These are phyloP conservation scores for Drosophila anomalata DNA, from an alignment of 2,888 invertebrate species.

Conservation along the genomic window DNA sequence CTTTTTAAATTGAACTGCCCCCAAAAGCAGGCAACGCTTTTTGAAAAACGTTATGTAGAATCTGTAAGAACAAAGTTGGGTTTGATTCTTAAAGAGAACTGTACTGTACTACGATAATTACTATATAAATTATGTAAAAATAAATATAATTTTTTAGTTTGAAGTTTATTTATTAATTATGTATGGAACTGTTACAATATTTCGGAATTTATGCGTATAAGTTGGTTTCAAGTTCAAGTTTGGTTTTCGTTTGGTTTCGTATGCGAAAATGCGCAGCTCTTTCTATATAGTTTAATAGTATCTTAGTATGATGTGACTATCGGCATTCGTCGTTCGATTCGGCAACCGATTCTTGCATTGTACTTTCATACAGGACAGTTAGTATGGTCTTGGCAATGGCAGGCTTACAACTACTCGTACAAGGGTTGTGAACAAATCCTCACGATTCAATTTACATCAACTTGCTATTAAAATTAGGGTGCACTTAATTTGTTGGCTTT, in stretches of 20 bases:
- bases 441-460: conserved; percentile 33
- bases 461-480: conserved; percentile 47
- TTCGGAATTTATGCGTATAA: conserved; percentile 56
- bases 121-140: neutral
- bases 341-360: conserved; percentile 10
- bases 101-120: neutral
- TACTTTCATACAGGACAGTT: conserved; percentile 45
- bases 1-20: neutral
- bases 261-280: conserved; percentile 48
- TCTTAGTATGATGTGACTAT: conserved; percentile 19
- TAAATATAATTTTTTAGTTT: conserved; percentile 39
- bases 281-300: conserved; percentile 10
- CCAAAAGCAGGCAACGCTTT: conserved; percentile 20
- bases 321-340: conserved; percentile 24
- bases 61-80: neutral
- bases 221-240: conserved; percentile 35
- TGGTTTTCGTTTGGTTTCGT: conserved; percentile 43
- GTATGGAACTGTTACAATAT: conserved; percentile 74
- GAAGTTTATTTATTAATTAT: conserved; percentile 67
- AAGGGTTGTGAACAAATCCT: conserved; percentile 22
- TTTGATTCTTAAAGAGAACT: neutral
- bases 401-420: conserved; percentile 45
- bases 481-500: conserved; percentile 45
- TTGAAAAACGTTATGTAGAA: neutral
- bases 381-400: conserved; percentile 43